phyloP scores from a whole-genome alignment of 2,113 vertebrate species.

The Pituophis catenifer region DNA sequence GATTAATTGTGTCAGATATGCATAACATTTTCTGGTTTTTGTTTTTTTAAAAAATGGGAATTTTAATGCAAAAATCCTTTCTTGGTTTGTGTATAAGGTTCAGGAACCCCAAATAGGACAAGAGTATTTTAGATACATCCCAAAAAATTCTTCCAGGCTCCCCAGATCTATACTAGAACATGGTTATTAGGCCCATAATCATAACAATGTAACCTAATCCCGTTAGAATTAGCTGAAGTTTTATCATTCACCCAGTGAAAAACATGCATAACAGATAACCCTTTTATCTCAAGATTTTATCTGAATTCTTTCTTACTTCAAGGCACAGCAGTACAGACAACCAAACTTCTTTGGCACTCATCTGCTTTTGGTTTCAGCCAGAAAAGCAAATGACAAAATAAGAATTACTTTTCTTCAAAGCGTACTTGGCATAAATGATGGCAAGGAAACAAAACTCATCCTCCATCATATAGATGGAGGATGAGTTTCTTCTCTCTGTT shows the following conservation, averaged over 20 bases:
- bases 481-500: constrained; percentile 38
- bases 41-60: neutral
- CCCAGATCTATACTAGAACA: neutral
- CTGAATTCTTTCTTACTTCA: neutral
- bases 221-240: neutral
- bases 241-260: neutral
- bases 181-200: neutral
- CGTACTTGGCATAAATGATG: neutral
- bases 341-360: neutral
- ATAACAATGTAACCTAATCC: neutral
- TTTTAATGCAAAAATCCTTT: neutral
- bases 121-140: neutral
- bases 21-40: neutral
- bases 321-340: neutral
- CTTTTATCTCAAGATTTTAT: neutral
- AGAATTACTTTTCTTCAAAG: constrained; percentile 8
- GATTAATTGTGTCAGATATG: neutral
- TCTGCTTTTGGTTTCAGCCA: neutral
- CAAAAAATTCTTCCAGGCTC: neutral
- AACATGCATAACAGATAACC: neutral
- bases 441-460: neutral
- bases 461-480: neutral
- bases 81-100: neutral
- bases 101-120: neutral
- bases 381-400: neutral